These are phyloP conservation scores for Charina bottae DNA, from an alignment of 2,113 vertebrate genomes.

Conservation along the genomic window DNA sequence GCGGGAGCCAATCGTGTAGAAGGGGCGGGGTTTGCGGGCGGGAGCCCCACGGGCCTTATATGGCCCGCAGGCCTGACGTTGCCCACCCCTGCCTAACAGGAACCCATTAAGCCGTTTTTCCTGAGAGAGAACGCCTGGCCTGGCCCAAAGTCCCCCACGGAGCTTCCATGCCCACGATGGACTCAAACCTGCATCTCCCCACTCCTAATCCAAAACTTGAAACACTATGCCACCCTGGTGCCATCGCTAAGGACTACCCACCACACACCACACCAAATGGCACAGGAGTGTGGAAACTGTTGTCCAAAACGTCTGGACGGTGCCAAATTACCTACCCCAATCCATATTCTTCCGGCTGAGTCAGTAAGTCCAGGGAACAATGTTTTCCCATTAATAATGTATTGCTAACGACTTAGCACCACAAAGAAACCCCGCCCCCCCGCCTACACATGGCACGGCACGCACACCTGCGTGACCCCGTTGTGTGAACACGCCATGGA, in stretches of 20 bases:
- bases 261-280: background rate
- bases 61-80: no score
- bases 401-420: constrained; percentile 45
- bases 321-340: no score
- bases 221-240: background rate
- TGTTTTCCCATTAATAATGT: constrained; percentile 62
- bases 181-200: background rate
- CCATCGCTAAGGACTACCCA: background rate
- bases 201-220: background rate
- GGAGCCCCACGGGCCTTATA: no score
- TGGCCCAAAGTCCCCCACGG: background rate
- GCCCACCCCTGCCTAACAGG: no score
- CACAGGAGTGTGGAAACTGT: background rate
- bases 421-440: constrained; percentile 25
- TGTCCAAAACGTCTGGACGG: no score
- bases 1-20: no score
- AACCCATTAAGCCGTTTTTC: background rate
- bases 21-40: no score
- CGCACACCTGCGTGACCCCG: background rate
- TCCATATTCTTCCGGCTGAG: background rate
- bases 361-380: constrained; percentile 26
- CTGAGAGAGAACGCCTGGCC: background rate
- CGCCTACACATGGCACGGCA: background rate
- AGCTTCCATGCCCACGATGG: background rate
- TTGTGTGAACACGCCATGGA: constrained; percentile 49